Conservation (phyloP, 2,113 vertebrate species). For the Pygoscelis antarcticus region DNA sequence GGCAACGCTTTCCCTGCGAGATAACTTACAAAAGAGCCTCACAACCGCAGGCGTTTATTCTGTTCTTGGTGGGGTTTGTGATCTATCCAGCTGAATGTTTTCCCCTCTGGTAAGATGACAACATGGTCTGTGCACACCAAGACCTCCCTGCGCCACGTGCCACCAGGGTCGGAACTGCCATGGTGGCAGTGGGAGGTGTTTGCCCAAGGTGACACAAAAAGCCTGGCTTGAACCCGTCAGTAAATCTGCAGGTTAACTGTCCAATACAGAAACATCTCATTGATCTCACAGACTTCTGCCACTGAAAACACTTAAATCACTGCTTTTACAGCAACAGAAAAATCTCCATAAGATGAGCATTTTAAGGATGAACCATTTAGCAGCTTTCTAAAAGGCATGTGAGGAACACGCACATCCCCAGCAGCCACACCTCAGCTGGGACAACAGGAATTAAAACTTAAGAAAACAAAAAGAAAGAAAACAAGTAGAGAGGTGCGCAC, state of each 20-base stretch:
- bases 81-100: not conserved
- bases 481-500: not conserved
- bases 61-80: not conserved
- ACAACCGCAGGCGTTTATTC: not conserved
- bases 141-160: not conserved
- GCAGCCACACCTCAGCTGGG: not conserved
- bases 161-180: too few relatives aligned
- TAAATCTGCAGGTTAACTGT: not conserved
- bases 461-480: not conserved
- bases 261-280: fast-evolving
- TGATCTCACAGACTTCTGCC: not conserved
- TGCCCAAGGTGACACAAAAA: fast-evolving
- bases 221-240: not conserved
- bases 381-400: not conserved
- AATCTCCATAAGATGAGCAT: fast-evolving
- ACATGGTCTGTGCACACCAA: fast-evolving
- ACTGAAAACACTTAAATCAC: not conserved
- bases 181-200: fast-evolving
- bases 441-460: fast-evolving
- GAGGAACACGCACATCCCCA: not conserved
- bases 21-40: not conserved
- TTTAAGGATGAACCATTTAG: not conserved
- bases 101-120: not conserved
- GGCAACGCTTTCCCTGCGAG: not conserved
- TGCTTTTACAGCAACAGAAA: not conserved